Base-by-base conservation (phyloP, 2,797 vertebrate genomes). In the Octomys mimax region DNA sequence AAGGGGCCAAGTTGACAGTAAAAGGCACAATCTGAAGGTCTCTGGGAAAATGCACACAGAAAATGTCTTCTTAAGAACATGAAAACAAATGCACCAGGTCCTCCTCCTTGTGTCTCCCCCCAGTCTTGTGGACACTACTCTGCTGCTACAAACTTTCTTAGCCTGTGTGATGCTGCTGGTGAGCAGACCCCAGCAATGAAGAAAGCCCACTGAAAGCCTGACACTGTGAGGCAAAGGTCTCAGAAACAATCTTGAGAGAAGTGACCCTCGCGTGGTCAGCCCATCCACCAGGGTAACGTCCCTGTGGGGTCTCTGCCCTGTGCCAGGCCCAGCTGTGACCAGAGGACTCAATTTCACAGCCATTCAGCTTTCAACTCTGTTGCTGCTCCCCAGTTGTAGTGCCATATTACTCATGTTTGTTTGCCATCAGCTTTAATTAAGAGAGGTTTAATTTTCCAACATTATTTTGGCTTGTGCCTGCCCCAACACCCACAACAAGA, bases 401-500 rank as follows among this genome's bases (percentile, higher is more conserved):
- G 59, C 85, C 61, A 61, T 92, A 93, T 97, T 87, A 97, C 94
- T 97, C 0, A 0, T 52, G 4, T 97, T 98, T 97, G 95, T 98
- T 98, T 98, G 97, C 96, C 28, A 97, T 98, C 98, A 96, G 97
- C 97, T 98, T 98, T 98, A 96, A 98, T 98, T 97, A 98, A 98
- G 98, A 98, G 89, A 96, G 89, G 87, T 97, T 98, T 97, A 97
- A 96, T 49, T 70, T 97, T 89, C 93, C 97, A 97, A 80, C 94
- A 95, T 95, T 83, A 89, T 92, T 87, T 89, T 92, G 90, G 54
- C 66, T 95, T 85, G 83, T 95, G 82, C 80, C 89, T 89, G 59
- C 83, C 97, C 92, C 88, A 92, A 80, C 86, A 95, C 90, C 87
- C 89, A 96, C 80, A 94, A 91, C 39, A 73, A 95, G 95, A 97